A percentile compares a stretch with the other conserved stretches of the same genome.
Evolutionary conservation across 2,113 vertebrate species (phyloP).

Genomic region (Seriola dumerili): DNA sequence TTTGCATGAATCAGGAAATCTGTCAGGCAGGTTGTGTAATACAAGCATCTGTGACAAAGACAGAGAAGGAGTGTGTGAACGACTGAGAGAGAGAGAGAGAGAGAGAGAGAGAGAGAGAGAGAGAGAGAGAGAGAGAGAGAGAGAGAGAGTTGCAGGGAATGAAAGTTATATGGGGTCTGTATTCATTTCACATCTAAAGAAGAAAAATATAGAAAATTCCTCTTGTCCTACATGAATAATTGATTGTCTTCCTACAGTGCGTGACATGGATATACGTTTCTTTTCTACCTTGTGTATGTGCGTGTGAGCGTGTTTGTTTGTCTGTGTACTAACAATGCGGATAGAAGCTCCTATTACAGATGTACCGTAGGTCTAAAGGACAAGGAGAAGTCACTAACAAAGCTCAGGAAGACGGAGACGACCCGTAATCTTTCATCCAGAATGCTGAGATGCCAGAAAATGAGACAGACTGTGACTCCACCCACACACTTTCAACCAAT

Average conservation of each 20-base stretch:
- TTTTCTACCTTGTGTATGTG: constrained; percentile 23
- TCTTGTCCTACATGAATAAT: constrained; percentile 79
- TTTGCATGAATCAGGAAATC: constrained; percentile 55
- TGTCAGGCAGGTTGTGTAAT: constrained; percentile 53
- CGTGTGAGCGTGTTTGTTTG: constrained; percentile 10
- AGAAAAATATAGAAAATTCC: constrained; percentile 66
- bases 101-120: background rate
- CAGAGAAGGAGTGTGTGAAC: constrained; percentile 3
- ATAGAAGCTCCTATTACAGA: constrained; percentile 62
- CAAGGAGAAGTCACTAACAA: constrained; percentile 41
- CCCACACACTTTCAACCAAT: constrained; percentile 25
- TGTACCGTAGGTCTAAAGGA: constrained; percentile 41
- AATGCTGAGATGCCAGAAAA: constrained; percentile 70
- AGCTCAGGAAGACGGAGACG: constrained; percentile 44
- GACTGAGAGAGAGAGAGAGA: background rate
- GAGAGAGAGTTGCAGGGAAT: constrained; percentile 53
- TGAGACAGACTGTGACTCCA: constrained; percentile 43
- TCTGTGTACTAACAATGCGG: constrained; percentile 19
- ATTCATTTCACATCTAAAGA: constrained; percentile 67
- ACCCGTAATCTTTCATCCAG: constrained; percentile 55
- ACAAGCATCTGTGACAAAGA: constrained; percentile 45
- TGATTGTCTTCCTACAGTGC: constrained; percentile 71
- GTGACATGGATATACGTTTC: constrained; percentile 68
- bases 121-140: background rate
- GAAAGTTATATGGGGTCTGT: constrained; percentile 52